Conservation (phyloP, 64 coral and sea anemone genomes). For the Stichodactyla mertensii region DNA sequence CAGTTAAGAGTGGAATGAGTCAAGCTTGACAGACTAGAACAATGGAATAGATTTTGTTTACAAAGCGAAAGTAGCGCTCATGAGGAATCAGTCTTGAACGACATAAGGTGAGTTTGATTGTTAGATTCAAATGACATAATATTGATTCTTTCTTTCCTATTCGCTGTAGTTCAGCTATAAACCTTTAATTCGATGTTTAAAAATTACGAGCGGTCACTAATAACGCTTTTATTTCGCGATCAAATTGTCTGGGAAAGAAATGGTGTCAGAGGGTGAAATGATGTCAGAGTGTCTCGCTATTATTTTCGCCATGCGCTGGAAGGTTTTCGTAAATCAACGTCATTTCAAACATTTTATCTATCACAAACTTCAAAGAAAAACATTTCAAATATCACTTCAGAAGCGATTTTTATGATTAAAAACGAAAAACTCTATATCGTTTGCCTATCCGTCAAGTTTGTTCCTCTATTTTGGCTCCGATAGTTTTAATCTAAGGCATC, state of each 20-base stretch:
- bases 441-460: not conserved
- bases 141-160: not conserved
- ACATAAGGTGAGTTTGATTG: not conserved
- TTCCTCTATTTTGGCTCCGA: not conserved
- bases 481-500: not conserved
- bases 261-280: not conserved
- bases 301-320: not conserved
- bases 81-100: not conserved
- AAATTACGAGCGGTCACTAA: too few relatives aligned
- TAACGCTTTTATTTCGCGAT: too few relatives aligned
- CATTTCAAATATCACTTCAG: conserved; percentile 4
- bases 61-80: not conserved
- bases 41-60: not conserved
- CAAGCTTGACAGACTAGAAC: not conserved
- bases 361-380: not conserved
- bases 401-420: conserved; percentile 5
- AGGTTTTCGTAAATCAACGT: not conserved
- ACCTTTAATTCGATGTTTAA: too few relatives aligned
- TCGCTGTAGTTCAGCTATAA: not conserved
- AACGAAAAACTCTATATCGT: not conserved
- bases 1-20: not conserved
- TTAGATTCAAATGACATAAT: not conserved
- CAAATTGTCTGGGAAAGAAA: not conserved
- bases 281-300: not conserved
- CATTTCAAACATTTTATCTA: not conserved